These are phyloP conservation scores for Stomatorhinus walkeri DNA, from an alignment of 2,797 vertebrate species.

Conservation along the genomic window DNA sequence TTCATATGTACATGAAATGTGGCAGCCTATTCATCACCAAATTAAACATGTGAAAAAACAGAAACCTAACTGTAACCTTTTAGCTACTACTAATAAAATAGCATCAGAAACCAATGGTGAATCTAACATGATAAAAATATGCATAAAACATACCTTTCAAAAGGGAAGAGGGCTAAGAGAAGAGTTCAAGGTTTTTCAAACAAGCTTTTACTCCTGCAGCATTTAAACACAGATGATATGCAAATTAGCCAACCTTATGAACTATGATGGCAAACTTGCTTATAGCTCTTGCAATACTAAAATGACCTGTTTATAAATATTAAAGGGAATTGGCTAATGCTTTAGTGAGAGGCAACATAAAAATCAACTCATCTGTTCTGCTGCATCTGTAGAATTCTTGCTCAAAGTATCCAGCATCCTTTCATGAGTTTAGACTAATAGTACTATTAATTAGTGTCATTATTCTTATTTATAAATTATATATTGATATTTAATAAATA, in stretches of 20 bases:
- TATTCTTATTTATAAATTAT: neutral
- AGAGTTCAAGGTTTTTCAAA: neutral
- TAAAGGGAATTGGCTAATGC: neutral
- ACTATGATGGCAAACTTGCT: neutral
- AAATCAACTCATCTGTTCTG: neutral
- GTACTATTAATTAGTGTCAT: neutral
- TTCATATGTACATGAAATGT: neutral
- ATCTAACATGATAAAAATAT: neutral
- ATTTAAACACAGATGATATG: neutral
- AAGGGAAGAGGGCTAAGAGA: neutral
- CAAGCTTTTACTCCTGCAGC: neutral
- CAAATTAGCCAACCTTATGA: neutral
- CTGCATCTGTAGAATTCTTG: neutral
- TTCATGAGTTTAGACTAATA: neutral
- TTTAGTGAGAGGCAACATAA: neutral
- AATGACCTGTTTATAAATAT: neutral
- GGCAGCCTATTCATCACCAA: neutral
- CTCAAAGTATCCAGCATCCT: neutral
- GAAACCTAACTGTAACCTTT: neutral
- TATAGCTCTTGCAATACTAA: neutral
- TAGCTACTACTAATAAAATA: neutral
- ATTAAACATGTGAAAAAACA: neutral
- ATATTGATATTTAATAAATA: neutral
- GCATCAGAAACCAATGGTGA: neutral
- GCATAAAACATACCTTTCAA: neutral